Evolutionary conservation across 1,140 invertebrate genomes (phyloP), one percentile per base, ranked within the genome.

Genomic region (Meloidogyne floridensis): DNA sequence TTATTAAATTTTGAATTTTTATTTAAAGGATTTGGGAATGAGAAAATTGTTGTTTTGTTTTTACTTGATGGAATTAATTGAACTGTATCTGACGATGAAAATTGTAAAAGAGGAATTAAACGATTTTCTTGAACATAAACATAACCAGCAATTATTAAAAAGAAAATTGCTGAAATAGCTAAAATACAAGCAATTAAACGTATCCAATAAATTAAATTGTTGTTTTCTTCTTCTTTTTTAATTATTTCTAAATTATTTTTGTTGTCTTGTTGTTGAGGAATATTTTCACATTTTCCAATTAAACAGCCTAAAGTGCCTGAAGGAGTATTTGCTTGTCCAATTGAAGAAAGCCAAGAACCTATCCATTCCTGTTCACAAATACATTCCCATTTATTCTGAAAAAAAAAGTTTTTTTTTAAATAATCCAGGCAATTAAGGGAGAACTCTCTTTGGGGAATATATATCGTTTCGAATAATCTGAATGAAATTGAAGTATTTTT

Each of bases 281-380:
- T 54, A 51, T 80, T 80, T 80, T 80, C 74, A 69, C 81, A 82
- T 65, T 72, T 79, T 9, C 51, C 70, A 20, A 81, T 81, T 51
- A 88, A 54, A 74, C 87, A 88, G 20, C 85, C 85, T 18, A 88
- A 43, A 71, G 79, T 81, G 43, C 87, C 87, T 13, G 83, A 87
- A 56, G 82, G 79, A 9, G 80, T 82, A 82, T 83, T 82, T 56
- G 84, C 53, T 20, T 87, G 82, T 59, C 87, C 88, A 13, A 88
- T 71, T 56, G 75, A 74, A n/a, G n/a, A 53, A 1, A 88, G 80
- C 87, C 87, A 88, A 18, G 69, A 51, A 71, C 82, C 87, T 18
- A 88, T 83, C 88, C 88, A 89, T 82, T 89, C 86, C 54, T 80
- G 77, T 47, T 79, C 87, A 75, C 88, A 89, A 71, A 89, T 80